Evolutionary conservation across 2,113 vertebrate species (phyloP), one percentile per base, ranked within the genome.

Genomic region (Nannobrachium achirus): DNA sequence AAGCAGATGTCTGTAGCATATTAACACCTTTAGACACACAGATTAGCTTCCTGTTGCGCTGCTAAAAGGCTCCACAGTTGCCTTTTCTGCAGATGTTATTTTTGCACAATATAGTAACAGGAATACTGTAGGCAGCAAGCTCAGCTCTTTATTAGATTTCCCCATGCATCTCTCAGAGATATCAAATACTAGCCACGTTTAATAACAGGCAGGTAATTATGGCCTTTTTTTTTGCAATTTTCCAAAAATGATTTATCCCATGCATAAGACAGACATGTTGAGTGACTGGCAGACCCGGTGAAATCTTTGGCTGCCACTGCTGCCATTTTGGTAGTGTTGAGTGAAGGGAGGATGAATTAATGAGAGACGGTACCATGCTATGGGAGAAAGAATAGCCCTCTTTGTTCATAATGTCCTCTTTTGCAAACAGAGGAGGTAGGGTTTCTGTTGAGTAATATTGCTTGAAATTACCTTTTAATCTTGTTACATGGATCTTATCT

Each of bases 141-240:
- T 48, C 56, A 42, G 19, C 46, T 45, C 20, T 60, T 62, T 64
- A 73, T 70, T 73, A 80, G 49, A 82, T 80, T 77, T 55, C 74
- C 40, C 64, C 42, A 10, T 59, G 53, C 53, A 48, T 33, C 20
- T 71, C 44, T 56, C 55, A 56, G 40, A 80, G 63, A 76, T 75
- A 74, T 79, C 67, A 70, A 82, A 66, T 76, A 51, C 45, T 70
- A 60, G 61, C 66, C 62, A 49, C 57, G 62, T 78, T 75, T 82
- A 81, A 78, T 86, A 83, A 80, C 58, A 33, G 70, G 55, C 64
- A 45, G 74, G 69, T 73, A 78, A 79, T 84, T 80, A 71, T 65
- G 71, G 52, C 53, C 63, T 69, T 59, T 69, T 62, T 71, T 42
- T 59, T 82, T 76, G 71, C 59, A 80, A 73, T 77, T 79, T 56